Base-by-base conservation (phyloP, 2,797 vertebrate species). In the Acanthurus leucopareius region DNA sequence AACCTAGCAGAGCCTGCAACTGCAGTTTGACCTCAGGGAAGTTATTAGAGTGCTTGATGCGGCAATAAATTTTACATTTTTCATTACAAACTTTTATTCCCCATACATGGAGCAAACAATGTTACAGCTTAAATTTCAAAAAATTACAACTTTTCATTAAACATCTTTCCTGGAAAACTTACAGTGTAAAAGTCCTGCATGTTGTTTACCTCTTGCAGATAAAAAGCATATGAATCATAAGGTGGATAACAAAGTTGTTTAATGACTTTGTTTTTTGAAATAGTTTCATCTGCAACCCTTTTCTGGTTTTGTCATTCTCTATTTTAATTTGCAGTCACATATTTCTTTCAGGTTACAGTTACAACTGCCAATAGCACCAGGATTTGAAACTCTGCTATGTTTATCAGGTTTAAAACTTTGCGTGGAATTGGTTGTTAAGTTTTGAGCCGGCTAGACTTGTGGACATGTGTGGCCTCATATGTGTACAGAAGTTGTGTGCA, bases 91-190 rank as follows among this genome's bases (percentile, higher is more conserved):
- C 7, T 38, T 66, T 54, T n/a, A 51, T 66, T 66, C 2, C 16
- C 9, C 25, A 22, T 40, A 38, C 32, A 32, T 17, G 25, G 17
- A 20, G 10, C 66, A 71, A 25, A 1, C 15, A 25, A 0, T 13
- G 0, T 40, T 3, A 15, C n/a, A 15, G 22, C 0, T 28, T 8
- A 1, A 0, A 52, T 56, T 7, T 25, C 0, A 0, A 13, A 15
- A 22, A 17, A 5, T 5, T 17, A 5, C 1, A 56, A 3, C 15
- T 15, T 57, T 44, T 9, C 38, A 17, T 11, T 35, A 7, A 10
- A 16, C 5, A 13, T 2, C 10, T 63, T 38, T 7, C 19, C 6
- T 20, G 7, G 4, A 47, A 49, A 1, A 35, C 4, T 19, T 38
- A 40, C 3, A 48, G 40, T 76, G 17, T 5, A 28, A 17, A 14